phyloP scores from a whole-genome alignment of 2,797 vertebrate genomes.

The Spinus pinus region DNA sequence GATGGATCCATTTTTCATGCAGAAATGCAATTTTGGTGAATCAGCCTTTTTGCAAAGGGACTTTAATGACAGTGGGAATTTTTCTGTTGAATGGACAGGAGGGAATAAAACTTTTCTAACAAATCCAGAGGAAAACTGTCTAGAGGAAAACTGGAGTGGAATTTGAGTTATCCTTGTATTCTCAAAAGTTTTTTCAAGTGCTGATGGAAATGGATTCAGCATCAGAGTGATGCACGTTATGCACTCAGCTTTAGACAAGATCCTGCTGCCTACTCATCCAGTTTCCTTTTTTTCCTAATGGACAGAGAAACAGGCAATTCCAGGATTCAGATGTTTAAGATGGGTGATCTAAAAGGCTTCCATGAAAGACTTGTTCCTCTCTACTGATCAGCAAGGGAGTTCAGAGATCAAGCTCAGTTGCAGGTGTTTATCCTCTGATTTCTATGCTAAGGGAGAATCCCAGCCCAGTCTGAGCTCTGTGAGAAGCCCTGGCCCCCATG shows the following conservation, averaged over 20 bases:
- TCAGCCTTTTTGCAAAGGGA: neutral
- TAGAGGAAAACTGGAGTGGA: neutral
- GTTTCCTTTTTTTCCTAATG: neutral
- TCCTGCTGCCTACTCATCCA: neutral
- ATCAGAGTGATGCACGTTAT: rapidly evolving
- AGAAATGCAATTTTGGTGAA: neutral
- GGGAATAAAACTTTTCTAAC: neutral
- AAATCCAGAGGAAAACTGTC: neutral
- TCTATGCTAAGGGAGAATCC: neutral
- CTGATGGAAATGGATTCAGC: neutral
- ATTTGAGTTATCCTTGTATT: neutral
- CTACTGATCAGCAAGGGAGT: neutral
- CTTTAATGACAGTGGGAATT: neutral
- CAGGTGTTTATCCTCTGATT: neutral
- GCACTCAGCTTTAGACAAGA: neutral
- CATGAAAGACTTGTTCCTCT: neutral
- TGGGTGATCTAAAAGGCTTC: neutral
- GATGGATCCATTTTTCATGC: neutral
- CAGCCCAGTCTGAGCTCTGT: neutral
- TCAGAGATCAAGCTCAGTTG: neutral
- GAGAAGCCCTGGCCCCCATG: neutral
- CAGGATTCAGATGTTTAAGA: neutral
- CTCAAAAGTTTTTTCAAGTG: neutral
- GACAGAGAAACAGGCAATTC: neutral
- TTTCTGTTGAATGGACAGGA: neutral